Base-by-base conservation (phyloP, 2,797 vertebrate genomes). In the Phrynocephalus vlangalii region DNA sequence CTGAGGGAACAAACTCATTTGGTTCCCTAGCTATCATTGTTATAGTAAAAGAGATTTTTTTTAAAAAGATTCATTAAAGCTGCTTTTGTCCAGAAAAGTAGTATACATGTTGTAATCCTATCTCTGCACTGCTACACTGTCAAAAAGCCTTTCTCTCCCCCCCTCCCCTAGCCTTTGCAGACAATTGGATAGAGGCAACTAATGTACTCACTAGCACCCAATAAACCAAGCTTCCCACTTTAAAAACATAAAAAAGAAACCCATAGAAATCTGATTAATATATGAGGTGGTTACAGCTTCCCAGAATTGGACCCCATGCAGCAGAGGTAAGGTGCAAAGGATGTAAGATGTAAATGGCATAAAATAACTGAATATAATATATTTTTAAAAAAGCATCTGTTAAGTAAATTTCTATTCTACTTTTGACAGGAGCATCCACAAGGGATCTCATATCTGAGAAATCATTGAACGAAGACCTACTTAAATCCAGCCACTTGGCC, bases 61-160 rank as follows among this genome's bases (percentile, higher is more conserved):
- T n/a, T 83, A 16, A 84, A 88, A 82, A 6, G 24, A 52, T 66
- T 84, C 50, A 44, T 44, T 84, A 68, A 91, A 22, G 4, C 79
- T 48, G 86, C 26, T 20, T 82, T 79, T 7, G 80, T 38, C 7
- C 79, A 16, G 48, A 86, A 89, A 33, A 60, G 60, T 6, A 56
- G 1, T 9, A 73, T 16, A 44, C 70, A 66, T 63, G 63, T 84
- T 77, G 5, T 26, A 38, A 44, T 24, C 9, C 83, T 84, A 90
- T 7, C 0, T 50, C 84, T 81, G 79, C 6, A 20, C 11, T 2
- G 16, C 1, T 10, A 28, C 24, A 44, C 7, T 70, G 48, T 70
- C 11, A 24, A 85, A 79, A 86, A 38, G 10, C 67, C 52, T 20
- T 28, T 86, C 26, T 18, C 52, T 79, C 38, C 4, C 38, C 38